These are phyloP conservation scores for Seladonia tumulorum DNA, from an alignment of 2,888 invertebrate species.

Conservation along the genomic window DNA sequence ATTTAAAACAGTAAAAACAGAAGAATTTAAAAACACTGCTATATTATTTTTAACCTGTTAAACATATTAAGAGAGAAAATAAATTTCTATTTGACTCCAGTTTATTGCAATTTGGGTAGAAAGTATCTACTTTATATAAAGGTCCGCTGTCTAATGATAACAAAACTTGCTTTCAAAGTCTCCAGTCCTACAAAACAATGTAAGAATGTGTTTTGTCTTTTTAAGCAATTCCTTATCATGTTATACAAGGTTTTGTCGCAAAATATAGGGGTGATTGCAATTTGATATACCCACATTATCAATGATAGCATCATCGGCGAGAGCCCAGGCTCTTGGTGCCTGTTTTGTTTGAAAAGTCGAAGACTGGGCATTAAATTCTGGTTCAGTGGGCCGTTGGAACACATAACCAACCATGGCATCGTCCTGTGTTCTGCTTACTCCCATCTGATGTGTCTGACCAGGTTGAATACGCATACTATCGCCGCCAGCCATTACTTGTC, in stretches of 20 bases:
- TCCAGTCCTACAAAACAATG: neutral
- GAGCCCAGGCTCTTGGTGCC: slow-evolving; percentile 91
- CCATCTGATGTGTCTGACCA: slow-evolving; percentile 82
- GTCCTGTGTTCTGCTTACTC: slow-evolving; percentile 88
- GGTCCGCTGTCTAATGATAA: no score
- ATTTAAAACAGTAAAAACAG: neutral
- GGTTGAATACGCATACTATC: slow-evolving; percentile 82
- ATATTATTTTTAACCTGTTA: neutral
- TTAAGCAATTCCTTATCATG: neutral
- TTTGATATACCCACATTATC: slow-evolving; percentile 88
- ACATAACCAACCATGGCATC: slow-evolving; percentile 97
- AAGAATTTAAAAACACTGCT: neutral
- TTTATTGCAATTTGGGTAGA: neutral
- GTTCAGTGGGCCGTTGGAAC: slow-evolving; percentile 93
- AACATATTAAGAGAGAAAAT: neutral
- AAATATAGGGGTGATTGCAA: neutral
- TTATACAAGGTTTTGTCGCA: neutral
- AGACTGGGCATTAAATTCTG: slow-evolving; percentile 87
- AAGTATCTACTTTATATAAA: no score
- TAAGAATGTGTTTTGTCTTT: neutral
- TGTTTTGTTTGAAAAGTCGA: slow-evolving; percentile 90
- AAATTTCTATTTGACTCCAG: neutral
- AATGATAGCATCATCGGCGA: slow-evolving; percentile 94
- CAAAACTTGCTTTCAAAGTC: neutral
- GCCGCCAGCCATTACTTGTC: slow-evolving; percentile 83